A percentile compares a stretch with the other conserved stretches of the same genome.
These are phyloP conservation scores for Scaptodrosophila lebanonensis DNA, from an alignment of 1,140 invertebrate genomes.

Conservation along the genomic window DNA sequence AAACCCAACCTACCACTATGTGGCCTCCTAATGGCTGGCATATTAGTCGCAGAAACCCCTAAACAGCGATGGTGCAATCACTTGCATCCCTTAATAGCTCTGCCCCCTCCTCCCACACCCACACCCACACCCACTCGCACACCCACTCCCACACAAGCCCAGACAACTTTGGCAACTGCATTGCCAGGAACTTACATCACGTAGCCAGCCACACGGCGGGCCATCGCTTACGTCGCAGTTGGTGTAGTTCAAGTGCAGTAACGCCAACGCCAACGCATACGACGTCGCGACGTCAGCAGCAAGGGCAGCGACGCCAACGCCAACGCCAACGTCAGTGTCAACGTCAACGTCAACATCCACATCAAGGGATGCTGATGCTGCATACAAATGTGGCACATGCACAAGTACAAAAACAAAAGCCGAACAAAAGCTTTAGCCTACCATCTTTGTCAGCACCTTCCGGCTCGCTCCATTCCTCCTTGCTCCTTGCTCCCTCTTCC, in stretches of 20 bases:
- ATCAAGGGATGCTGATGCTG: too few relatives aligned
- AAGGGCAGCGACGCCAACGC: too few relatives aligned
- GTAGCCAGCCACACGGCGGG: background rate
- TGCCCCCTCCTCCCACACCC: background rate
- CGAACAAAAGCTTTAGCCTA: slow-evolving; percentile 38
- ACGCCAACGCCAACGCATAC: background rate
- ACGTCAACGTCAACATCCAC: background rate
- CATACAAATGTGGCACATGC: slow-evolving; percentile 57
- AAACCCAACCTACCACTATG: too few relatives aligned
- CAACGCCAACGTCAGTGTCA: background rate
- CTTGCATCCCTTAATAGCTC: slow-evolving; percentile 62
- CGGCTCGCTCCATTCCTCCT: background rate
- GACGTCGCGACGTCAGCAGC: background rate
- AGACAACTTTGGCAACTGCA: too few relatives aligned
- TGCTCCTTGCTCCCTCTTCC: background rate
- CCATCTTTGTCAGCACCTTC: background rate
- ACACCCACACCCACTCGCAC: background rate
- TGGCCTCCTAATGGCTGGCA: too few relatives aligned
- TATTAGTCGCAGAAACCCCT: slow-evolving; percentile 39
- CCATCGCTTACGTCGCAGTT: slow-evolving; percentile 33
- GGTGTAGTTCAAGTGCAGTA: slow-evolving; percentile 64
- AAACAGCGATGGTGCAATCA: slow-evolving; percentile 42
- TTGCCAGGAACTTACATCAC: too few relatives aligned
- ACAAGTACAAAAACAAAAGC: slow-evolving; percentile 51
- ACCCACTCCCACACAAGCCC: background rate